Evolutionary conservation across 2,888 invertebrate species (phyloP).

Genomic region (Drosophila nr. fundita): DNA sequence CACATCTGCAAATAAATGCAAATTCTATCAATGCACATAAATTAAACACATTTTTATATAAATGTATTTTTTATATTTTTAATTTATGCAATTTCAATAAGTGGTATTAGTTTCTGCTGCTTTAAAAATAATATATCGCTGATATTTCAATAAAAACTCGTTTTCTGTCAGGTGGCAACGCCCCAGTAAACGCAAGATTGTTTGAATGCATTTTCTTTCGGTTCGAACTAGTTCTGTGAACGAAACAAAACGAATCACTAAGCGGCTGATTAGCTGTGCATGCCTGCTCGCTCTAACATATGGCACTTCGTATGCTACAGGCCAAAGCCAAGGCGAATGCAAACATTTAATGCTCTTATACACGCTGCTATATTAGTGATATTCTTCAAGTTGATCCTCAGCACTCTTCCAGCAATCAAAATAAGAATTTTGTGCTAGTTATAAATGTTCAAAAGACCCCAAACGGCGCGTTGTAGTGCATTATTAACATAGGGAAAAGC

Average conservation of each 20-base stretch:
- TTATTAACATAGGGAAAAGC: slow-evolving; percentile 52
- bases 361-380: slow-evolving; percentile 35
- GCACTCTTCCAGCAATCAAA: slow-evolving; percentile 36
- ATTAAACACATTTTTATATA: background rate
- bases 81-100: background rate
- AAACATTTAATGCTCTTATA: slow-evolving; percentile 39
- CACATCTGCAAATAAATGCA: background rate
- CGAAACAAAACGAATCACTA: slow-evolving; percentile 36
- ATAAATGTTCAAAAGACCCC: slow-evolving; percentile 57
- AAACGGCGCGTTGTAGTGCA: slow-evolving; percentile 56
- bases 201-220: slow-evolving; percentile 47
- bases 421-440: slow-evolving; percentile 49
- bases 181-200: slow-evolving; percentile 39
- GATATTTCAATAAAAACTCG: background rate
- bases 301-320: slow-evolving; percentile 16
- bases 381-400: slow-evolving; percentile 41
- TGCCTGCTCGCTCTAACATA: slow-evolving; percentile 43
- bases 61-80: background rate
- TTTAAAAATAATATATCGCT: background rate
- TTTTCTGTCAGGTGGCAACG: slow-evolving; percentile 45
- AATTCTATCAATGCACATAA: background rate
- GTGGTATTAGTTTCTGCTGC: background rate
- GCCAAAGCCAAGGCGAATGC: slow-evolving; percentile 23
- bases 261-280: slow-evolving; percentile 47
- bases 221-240: slow-evolving; percentile 52